Percentiles rank a stretch among this genome's conserved stretches.
Conservation (phyloP, 2,888 invertebrate genomes). For the Nezara viridula region DNA sequence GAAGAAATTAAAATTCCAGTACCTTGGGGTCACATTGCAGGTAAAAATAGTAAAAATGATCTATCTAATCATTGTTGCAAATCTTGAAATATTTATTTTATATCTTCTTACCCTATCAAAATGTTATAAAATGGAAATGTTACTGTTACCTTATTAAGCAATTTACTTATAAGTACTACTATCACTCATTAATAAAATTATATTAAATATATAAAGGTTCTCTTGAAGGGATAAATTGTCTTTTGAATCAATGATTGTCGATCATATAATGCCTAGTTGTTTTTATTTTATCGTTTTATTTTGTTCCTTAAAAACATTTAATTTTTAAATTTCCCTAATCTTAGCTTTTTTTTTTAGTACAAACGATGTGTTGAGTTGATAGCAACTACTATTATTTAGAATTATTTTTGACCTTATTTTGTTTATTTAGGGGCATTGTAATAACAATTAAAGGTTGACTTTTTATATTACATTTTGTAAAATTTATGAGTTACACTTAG, state of each 20-base stretch:
- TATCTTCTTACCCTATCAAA: not conserved
- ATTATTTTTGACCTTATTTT: no score
- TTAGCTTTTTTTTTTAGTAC: no score
- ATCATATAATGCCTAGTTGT: not conserved
- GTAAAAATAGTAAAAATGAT: constrained; percentile 66
- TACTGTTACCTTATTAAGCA: not conserved
- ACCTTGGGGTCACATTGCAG: constrained; percentile 79
- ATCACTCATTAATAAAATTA: not conserved
- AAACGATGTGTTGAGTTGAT: no score
- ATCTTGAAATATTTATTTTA: not conserved
- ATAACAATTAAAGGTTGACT: no score
- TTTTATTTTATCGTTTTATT: not conserved
- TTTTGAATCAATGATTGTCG: not conserved
- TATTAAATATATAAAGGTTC: not conserved
- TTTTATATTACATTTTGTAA: no score
- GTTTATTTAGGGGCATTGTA: no score
- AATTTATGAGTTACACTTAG: no score
- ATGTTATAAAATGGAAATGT: not conserved
- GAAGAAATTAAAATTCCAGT: constrained; percentile 79
- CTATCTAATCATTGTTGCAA: not conserved
- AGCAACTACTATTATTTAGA: no score
- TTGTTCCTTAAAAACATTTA: not conserved
- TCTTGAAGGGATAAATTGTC: no score
- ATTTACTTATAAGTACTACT: not conserved
- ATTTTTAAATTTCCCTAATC: no score